Evolutionary conservation across 2,888 invertebrate species (phyloP), one percentile per base, ranked within the genome.

Genomic region (Deladenus siricidicola): DNA sequence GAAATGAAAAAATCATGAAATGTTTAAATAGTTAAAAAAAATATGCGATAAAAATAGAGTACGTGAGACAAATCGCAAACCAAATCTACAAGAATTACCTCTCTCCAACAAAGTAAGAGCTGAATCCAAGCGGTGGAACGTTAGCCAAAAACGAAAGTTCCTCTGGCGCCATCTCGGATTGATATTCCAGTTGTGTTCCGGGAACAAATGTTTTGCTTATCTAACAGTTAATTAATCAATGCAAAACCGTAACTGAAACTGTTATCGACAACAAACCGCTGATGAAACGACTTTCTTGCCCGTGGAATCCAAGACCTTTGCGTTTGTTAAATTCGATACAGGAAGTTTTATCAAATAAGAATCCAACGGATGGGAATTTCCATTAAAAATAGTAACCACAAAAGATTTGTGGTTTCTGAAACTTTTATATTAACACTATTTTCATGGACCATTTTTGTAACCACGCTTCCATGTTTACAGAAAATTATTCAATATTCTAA

Each of bases 301-400:
- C 8, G 49, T 39, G 14, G 52, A 51, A 53, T 65, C 64, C 26
- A 48, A 47, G 14, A 76, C 70, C 2, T 44, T 58, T 6, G 67
- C 73, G 3, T 43, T 24, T 52, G 55, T 50, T 1, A 49, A 53
- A 51, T 72, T 65, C 56, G 56, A 66, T 21, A n/a, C n/a, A n/a
- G 76, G 76, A n/a, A 76, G 59, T 6, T 67, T 58, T 4, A 74
- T 47, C n/a, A 51, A 29, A 10, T 39, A 28, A 17, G 54, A 54
- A 2, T 54, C 56, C n/a, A 62, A 21, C 0, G 47, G n/a, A 14
- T 62, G 61, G 1, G 62, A 63, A 23, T 63, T 62, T 10, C 66
- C 59, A 51, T 76, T 78, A 66, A 75, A 75, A 3, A 76, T 56
- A 1, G 72, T 74, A 1, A 76, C 63, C 1, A 68, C 61, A 51